Conservation (phyloP, 2,888 invertebrate species). For the Poecilus cupreus region DNA sequence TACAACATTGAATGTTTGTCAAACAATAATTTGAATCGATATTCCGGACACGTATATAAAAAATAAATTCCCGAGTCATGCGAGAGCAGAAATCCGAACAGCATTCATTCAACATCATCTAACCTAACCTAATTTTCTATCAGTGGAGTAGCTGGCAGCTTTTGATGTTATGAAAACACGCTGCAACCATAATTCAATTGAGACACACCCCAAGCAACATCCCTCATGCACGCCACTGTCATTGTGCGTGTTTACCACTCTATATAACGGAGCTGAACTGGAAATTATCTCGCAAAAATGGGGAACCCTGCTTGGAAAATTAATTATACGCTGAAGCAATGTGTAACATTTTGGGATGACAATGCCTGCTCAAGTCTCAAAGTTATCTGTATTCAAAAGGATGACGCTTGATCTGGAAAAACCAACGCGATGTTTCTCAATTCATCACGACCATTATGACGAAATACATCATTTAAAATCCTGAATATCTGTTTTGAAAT, state of each 20-base stretch:
- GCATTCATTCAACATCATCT: constrained; percentile 37
- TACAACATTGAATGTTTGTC: constrained; percentile 10
- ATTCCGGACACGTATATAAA: constrained; percentile 15
- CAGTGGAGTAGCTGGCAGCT: neutral
- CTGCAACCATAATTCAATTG: constrained; percentile 28
- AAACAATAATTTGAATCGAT: neutral
- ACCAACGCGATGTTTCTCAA: neutral
- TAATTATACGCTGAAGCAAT: constrained; percentile 12
- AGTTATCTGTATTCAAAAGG: constrained; percentile 39
- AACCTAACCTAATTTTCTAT: constrained; percentile 31
- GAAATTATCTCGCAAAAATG: constrained; percentile 42
- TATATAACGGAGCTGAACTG: constrained; percentile 32
- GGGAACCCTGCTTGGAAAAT: constrained; percentile 24
- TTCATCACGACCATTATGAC: neutral
- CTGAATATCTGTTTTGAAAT: too few relatives aligned
- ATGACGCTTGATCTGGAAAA: constrained; percentile 4
- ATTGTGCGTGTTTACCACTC: constrained; percentile 35
- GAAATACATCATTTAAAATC: too few relatives aligned
- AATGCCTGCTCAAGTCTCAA: neutral
- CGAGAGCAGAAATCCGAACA: constrained; percentile 27
- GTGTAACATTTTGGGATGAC: constrained; percentile 35
- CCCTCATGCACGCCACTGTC: neutral
- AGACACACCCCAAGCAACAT: neutral
- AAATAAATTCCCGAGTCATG: constrained; percentile 9
- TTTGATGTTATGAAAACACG: constrained; percentile 33